These are phyloP conservation scores for Rhabdornis inornatus DNA, from an alignment of 2,113 vertebrate species.

Conservation along the genomic window DNA sequence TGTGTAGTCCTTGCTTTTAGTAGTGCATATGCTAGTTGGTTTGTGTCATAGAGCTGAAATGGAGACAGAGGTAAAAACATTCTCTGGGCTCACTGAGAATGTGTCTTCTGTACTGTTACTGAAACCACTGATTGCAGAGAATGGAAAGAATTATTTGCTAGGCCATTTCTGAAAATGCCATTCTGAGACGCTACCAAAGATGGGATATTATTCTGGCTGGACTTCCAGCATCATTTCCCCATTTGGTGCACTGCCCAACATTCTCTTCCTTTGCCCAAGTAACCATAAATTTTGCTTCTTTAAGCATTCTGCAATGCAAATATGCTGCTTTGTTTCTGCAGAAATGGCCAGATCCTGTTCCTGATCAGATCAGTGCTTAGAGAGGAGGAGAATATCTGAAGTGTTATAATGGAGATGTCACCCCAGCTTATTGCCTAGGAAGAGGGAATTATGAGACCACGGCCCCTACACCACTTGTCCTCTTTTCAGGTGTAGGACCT, in stretches of 20 bases:
- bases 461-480: neutral
- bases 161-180: neutral
- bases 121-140: neutral
- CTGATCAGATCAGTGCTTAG: neutral
- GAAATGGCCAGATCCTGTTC: neutral
- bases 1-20: neutral
- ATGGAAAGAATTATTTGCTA: neutral
- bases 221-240: neutral
- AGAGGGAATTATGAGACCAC: neutral
- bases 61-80: neutral
- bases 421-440: neutral
- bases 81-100: neutral
- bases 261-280: neutral
- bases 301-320: neutral
- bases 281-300: neutral
- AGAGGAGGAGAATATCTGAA: neutral
- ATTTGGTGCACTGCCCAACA: rapidly evolving
- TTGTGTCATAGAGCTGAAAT: neutral
- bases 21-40: neutral
- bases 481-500: neutral
- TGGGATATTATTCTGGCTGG: neutral
- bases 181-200: neutral
- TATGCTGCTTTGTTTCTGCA: neutral
- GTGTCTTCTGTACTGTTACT: neutral
- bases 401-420: neutral